Percentiles rank a stretch among this genome's conserved stretches.
These are phyloP conservation scores for Ashinkailepas kermadecensis DNA, from an alignment of 2,888 invertebrate species.

Conservation along the genomic window DNA sequence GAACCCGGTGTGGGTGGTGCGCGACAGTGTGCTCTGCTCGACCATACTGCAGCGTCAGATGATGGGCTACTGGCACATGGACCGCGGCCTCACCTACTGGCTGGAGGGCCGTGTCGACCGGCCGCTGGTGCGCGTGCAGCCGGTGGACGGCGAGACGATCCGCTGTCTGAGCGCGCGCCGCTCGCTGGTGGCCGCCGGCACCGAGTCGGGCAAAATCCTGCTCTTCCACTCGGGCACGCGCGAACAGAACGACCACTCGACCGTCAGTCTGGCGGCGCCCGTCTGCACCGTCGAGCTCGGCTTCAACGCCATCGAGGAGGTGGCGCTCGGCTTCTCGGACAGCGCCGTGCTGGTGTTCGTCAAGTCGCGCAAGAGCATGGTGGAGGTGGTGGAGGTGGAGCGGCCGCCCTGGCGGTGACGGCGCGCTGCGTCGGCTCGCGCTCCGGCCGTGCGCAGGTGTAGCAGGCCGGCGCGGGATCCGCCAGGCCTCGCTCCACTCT, in stretches of 20 bases:
- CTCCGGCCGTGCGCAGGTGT: too few species aligned
- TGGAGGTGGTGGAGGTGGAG: not conserved
- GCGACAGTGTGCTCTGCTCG: not conserved
- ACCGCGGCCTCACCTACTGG: constrained; percentile 59
- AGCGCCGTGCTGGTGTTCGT: not conserved
- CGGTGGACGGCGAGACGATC: not conserved
- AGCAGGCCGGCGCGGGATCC: too few species aligned
- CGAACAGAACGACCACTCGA: not conserved
- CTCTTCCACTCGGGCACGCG: not conserved
- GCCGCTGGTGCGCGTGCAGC: constrained; percentile 47
- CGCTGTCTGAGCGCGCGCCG: constrained; percentile 2
- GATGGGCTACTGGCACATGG: constrained; percentile 58
- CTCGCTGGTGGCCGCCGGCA: not conserved
- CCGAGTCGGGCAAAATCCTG: not conserved
- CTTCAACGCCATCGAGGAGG: constrained; percentile 4
- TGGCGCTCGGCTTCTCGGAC: not conserved
- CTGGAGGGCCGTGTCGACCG: constrained; percentile 54
- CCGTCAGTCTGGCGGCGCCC: not conserved
- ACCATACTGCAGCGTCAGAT: constrained; percentile 30
- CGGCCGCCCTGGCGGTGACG: not conserved
- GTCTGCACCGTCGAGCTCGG: constrained; percentile 2
- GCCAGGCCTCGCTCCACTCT: too few species aligned
- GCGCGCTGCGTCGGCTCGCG: too few species aligned
- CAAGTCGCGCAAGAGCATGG: constrained; percentile 6
- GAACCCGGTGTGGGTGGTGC: constrained; percentile 55